Percentiles rank a stretch among this genome's conserved stretches.
phyloP scores from a whole-genome alignment of 2,797 vertebrate species.

The Phoeniculus purpureus region DNA sequence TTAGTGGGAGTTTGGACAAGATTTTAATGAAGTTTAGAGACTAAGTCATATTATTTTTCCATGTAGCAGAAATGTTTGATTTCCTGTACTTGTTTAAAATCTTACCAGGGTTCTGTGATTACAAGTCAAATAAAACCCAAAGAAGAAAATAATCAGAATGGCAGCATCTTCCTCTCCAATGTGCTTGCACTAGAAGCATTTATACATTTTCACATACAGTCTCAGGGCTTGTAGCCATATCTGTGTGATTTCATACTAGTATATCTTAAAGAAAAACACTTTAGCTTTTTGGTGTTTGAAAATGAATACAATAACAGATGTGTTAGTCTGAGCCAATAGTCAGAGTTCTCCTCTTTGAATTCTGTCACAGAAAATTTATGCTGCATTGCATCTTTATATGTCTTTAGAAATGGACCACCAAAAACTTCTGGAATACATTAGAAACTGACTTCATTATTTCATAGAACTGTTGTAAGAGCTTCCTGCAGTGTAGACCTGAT shows the following conservation, averaged over 20 bases:
- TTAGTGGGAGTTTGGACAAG: neutral
- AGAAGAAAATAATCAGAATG: neutral
- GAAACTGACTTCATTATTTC: slow-evolving; percentile 1
- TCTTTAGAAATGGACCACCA: neutral
- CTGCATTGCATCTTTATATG: neutral
- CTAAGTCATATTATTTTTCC: neutral
- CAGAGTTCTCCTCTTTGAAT: neutral
- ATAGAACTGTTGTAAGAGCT: neutral
- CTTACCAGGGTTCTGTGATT: neutral
- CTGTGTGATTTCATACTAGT: neutral
- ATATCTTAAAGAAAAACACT: neutral
- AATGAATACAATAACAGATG: neutral
- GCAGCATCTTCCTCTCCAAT: neutral
- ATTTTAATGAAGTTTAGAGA: neutral
- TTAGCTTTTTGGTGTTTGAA: neutral
- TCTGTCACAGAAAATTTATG: neutral
- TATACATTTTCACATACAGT: neutral
- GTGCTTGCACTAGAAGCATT: neutral
- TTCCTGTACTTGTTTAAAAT: neutral
- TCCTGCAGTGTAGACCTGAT: neutral
- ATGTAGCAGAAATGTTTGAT: neutral
- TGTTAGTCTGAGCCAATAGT: neutral
- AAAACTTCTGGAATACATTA: neutral
- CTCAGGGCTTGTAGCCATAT: neutral
- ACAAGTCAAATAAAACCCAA: neutral